Evolutionary conservation across 2,888 invertebrate species (phyloP), one percentile per base, ranked within the genome.

Genomic region (Drosophila kanekoi): DNA sequence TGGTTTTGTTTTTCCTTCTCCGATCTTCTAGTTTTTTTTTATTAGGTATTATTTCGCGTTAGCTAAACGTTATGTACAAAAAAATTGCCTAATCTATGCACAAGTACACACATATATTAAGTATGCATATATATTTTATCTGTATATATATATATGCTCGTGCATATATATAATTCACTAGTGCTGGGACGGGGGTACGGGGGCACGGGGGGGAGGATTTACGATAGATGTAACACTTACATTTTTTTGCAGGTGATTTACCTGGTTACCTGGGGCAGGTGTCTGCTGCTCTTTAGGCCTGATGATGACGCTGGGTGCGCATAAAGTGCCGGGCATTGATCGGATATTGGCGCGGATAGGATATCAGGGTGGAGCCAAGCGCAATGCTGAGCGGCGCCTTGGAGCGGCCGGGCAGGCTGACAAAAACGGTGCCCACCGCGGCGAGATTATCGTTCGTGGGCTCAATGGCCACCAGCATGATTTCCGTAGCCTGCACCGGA

Each of bases 391-490:
- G 95, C 1, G 97, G 96, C 47, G 96, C 96, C 77, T 95, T 94
- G 35, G 94, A 93, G 1, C 97, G 97, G 37, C 98, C 98, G 0
- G 98, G 98, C 81, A 98, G 93, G 91, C 96, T 96, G 68, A 98
- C 96, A 87, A 98, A 95, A 45, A 98, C 96, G 0, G 98, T 97
- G 61, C 97, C 96, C 53, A 98, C 97, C n/a, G 97, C 98, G 13
- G 98, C 97, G 43, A 96, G 94, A 37, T 96, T 96, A 93, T 98
- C 98, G 63, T 95, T 95, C 0, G 97, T 97, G 20, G 98, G 97
- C 92, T 98, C 98, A 56, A 98, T 95, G 43, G 98, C 98, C 61
- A 98, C 95, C 40, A 98, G 97, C 76, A 96, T 94, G 72, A 97
- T 94, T 40, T 87, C 89, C 0, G 79, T 58, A n/a, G 72, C 56